Percentiles rank a stretch among this genome's conserved stretches.
These are phyloP conservation scores for Trachurus trachurus DNA, from an alignment of 2,797 vertebrate species.

Conservation along the genomic window DNA sequence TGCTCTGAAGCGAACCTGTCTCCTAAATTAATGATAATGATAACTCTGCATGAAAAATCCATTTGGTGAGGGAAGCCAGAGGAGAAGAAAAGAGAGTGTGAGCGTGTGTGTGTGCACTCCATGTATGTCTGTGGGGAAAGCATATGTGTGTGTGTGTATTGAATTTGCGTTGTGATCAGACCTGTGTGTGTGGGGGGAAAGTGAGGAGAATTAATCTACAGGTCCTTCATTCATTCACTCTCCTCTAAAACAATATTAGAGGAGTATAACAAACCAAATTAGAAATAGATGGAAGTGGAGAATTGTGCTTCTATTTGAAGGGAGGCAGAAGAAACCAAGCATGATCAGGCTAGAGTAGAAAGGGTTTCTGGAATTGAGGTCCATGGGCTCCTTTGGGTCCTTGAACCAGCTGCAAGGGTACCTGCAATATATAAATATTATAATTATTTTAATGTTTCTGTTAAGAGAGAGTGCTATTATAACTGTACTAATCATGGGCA, in stretches of 20 bases:
- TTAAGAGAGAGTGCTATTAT: not conserved
- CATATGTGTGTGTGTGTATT: not conserved
- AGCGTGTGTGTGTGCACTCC: slow-evolving; percentile 1
- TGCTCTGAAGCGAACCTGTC: slow-evolving; percentile 74
- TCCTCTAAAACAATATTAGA: slow-evolving; percentile 39
- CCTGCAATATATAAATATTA: not conserved
- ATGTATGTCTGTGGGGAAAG: slow-evolving; percentile 1
- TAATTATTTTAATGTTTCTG: not conserved
- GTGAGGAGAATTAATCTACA: slow-evolving; percentile 39
- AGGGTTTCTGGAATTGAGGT: slow-evolving; percentile 10
- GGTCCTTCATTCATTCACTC: slow-evolving; percentile 48
- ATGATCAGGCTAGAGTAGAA: not conserved
- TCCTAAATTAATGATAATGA: slow-evolving; percentile 79
- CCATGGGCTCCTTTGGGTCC: not conserved
- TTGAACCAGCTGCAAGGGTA: too few relatives aligned
- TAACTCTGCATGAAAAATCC: slow-evolving; percentile 78
- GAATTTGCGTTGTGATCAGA: not conserved
- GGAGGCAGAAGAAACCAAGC: not conserved
- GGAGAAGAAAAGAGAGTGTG: slow-evolving; percentile 39
- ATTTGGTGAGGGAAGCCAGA: slow-evolving; percentile 68
- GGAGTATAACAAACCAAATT: slow-evolving; percentile 31
- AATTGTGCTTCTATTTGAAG: not conserved
- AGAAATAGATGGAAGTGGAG: slow-evolving; percentile 5
- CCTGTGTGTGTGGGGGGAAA: not conserved
- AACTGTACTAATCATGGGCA: not conserved